Base-by-base conservation (phyloP, 2,113 vertebrate species). In the Bungarus multicinctus region DNA sequence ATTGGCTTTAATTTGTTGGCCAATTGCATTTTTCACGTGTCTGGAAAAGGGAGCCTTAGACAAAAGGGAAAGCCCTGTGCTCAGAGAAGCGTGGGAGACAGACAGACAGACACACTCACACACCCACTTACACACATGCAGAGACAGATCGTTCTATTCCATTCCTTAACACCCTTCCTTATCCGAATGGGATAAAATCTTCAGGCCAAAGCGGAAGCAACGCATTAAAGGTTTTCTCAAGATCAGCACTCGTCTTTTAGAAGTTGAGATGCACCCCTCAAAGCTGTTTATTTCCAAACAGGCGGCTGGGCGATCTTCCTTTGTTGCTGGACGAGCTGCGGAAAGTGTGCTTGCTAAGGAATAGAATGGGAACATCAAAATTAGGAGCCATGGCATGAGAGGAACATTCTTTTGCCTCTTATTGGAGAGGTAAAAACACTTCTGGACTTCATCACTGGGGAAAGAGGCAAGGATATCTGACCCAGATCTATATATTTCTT, bases 1-100 rank as follows among this genome's bases (percentile, higher is more conserved):
- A 99, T 99, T 99, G 98, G 98, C 98, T 99, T 99, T 99, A 98
- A 99, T 99, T 93, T 98, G 98, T 99, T 98, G 98, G 98, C 98
- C 98, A 98, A 98, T 98, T 98, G 98, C 98, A 99, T 99, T 99
- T 99, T 87, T 90, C 89, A 87, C 98, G 97, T 98, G 97, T 98
- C 97, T 91, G 39, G 97, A 97, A 98, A 98, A 98, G 96, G 97
- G 95, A 93, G 95, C 91, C 58, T 89, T 50, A 81, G 96, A 98
- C 97, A 98, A 98, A 96, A 97, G 97, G 89, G 89, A 96, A 96
- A 96, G 93, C 93, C 93, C 34, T 97, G 96, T 95, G 95, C 96
- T 96, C 74, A 81, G 89, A 94, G 97, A 97, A 96, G 97, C 97
- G 96, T 98, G 98, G 97, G 98, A 98, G 96, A 97, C 96, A 74